Conservation (phyloP, 2,797 vertebrate genomes). For the Hybognathus amarus region DNA sequence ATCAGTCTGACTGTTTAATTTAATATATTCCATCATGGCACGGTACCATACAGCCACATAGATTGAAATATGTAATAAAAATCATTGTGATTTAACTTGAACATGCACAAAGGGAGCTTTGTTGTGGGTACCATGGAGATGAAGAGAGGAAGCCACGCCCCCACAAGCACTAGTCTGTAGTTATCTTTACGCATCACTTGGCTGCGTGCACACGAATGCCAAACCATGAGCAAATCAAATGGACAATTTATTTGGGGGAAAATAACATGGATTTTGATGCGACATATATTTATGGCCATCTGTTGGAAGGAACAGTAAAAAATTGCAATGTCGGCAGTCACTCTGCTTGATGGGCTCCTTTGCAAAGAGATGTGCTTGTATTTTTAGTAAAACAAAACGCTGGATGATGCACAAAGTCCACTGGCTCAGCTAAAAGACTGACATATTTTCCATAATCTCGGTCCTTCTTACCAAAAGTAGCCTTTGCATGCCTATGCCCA, state of each 20-base stretch:
- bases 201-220: not conserved
- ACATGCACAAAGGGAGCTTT: constrained; percentile 12
- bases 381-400: constrained; percentile 38
- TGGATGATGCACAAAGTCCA: constrained; percentile 11
- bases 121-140: constrained; percentile 12
- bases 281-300: constrained; percentile 52
- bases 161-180: constrained; percentile 16
- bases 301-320: constrained; percentile 19
- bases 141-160: constrained; percentile 13
- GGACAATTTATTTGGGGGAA: constrained; percentile 49
- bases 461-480: not conserved
- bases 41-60: constrained; percentile 27
- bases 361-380: constrained; percentile 35
- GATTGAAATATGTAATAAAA: constrained; percentile 42
- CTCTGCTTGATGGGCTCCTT: constrained; percentile 40
- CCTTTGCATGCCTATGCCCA: not conserved
- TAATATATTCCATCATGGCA: constrained; percentile 49
- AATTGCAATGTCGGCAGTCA: constrained; percentile 2
- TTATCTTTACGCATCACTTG: constrained; percentile 28
- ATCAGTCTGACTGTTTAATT: constrained; percentile 45
- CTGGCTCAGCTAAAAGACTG: not conserved
- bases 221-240: constrained; percentile 49
- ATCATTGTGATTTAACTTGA: constrained; percentile 35
- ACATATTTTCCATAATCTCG: not conserved
- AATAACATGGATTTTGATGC: constrained; percentile 49